A percentile compares a stretch with the other conserved stretches of the same genome.
These are phyloP conservation scores for Pithys albifrons DNA, from an alignment of 2,113 vertebrate genomes.

Conservation along the genomic window DNA sequence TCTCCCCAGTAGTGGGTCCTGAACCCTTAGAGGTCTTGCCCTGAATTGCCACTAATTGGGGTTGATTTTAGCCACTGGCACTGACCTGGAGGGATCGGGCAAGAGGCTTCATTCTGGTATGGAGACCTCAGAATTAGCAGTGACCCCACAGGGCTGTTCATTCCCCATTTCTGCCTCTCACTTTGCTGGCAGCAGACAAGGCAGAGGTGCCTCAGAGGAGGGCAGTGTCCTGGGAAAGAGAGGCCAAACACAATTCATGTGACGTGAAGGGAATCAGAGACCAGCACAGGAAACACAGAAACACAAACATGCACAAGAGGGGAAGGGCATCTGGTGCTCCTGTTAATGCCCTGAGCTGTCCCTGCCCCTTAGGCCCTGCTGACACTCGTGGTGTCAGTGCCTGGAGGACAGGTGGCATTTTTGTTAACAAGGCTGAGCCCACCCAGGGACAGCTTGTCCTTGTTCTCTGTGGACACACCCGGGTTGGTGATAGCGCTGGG, in stretches of 20 bases:
- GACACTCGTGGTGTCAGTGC: not conserved
- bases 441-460: not conserved
- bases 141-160: not conserved
- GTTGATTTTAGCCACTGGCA: not conserved
- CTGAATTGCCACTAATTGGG: not conserved
- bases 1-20: not conserved
- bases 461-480: not conserved
- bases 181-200: not conserved
- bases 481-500: not conserved
- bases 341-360: not conserved
- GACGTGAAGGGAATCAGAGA: accelerated
- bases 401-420: constrained; percentile 27
- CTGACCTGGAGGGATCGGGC: not conserved
- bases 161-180: not conserved
- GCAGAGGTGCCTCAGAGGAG: not conserved
- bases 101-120: not conserved
- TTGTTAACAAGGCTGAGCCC: not conserved
- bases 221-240: not conserved
- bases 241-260: not conserved
- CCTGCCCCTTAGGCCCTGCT: not conserved
- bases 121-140: not conserved
- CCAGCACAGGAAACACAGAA: not conserved
- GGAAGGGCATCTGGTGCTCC: accelerated
- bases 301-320: not conserved
- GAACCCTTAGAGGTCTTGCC: not conserved